Conservation (phyloP, 2,797 vertebrate genomes). For the Sorex maritimensis region DNA sequence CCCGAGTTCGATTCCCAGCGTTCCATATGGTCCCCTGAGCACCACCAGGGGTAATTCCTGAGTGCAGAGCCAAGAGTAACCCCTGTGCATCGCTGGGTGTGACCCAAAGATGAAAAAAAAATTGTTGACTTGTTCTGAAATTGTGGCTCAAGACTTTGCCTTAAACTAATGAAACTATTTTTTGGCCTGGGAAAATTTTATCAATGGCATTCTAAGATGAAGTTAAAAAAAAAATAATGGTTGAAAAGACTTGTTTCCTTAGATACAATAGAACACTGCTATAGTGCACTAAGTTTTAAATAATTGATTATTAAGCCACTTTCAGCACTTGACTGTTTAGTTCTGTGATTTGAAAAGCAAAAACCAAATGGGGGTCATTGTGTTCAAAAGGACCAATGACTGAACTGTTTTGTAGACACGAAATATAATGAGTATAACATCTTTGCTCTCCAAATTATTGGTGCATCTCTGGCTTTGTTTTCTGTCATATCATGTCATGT, state of each 20-base stretch:
- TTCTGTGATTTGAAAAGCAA: slow-evolving; percentile 38
- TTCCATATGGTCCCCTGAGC: no score
- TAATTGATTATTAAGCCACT: slow-evolving; percentile 6
- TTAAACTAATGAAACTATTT: background rate
- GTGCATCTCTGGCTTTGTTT: background rate
- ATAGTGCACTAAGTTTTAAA: background rate
- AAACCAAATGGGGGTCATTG: background rate
- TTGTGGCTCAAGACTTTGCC: background rate
- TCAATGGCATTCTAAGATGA: background rate
- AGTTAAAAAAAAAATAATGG: background rate
- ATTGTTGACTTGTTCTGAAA: background rate
- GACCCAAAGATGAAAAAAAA: no score
- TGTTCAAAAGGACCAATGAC: slow-evolving; percentile 3
- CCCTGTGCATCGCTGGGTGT: no score
- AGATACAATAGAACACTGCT: background rate
- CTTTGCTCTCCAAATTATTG: background rate
- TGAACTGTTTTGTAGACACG: background rate
- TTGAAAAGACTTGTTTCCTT: background rate
- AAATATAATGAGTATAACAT: no score
- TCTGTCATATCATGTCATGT: background rate
- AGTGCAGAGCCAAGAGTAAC: no score
- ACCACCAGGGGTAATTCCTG: no score
- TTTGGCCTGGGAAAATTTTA: background rate
- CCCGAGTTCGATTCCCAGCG: no score
- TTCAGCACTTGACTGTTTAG: background rate